These are phyloP conservation scores for Rhagologus leucostigma DNA, from an alignment of 2,113 vertebrate species.

Conservation along the genomic window DNA sequence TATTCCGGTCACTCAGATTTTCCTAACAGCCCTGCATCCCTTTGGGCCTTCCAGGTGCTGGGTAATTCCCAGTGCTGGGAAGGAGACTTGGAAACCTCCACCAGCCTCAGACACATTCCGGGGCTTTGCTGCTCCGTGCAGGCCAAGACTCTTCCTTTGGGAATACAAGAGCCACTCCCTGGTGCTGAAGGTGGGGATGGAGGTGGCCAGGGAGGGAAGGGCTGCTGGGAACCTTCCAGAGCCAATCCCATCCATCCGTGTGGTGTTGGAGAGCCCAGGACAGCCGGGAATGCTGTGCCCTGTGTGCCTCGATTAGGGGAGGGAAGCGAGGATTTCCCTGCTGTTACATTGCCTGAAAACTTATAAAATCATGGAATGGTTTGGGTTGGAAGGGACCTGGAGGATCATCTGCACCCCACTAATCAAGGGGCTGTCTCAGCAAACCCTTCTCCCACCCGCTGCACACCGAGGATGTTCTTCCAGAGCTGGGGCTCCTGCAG, in stretches of 20 bases:
- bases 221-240: not conserved
- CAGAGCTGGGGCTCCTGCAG: not conserved
- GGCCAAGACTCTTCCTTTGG: not conserved
- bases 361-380: not conserved
- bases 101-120: not conserved
- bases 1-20: not conserved
- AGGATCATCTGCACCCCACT: not conserved
- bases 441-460: not conserved
- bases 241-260: accelerated
- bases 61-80: not conserved
- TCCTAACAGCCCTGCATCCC: not conserved
- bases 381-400: not conserved
- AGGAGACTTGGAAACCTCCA: not conserved
- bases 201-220: not conserved
- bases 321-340: not conserved
- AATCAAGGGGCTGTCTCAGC: not conserved
- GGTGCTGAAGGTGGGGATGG: not conserved
- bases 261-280: not conserved
- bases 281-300: not conserved
- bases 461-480: not conserved
- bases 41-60: not conserved
- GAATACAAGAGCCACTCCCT: accelerated
- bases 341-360: not conserved
- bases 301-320: not conserved
- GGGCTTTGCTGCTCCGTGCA: not conserved